A percentile compares a stretch with the other conserved stretches of the same genome.
phyloP scores from a whole-genome alignment of 1,140 invertebrate species.

The Aethina tumida region DNA sequence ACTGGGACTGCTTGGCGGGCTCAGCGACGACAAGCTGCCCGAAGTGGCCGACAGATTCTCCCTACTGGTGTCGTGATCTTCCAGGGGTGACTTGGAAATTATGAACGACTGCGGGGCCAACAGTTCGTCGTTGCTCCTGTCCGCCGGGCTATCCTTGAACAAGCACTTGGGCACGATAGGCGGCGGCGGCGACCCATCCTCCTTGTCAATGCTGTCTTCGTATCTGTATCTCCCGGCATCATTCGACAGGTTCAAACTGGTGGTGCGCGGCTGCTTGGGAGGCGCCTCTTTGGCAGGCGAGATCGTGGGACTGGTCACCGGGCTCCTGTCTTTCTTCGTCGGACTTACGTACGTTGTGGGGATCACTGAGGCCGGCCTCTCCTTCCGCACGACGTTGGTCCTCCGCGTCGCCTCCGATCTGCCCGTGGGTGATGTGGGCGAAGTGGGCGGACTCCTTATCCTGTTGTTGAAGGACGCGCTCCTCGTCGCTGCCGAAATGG shows the following conservation, averaged over 20 bases:
- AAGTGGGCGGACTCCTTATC: slow-evolving; percentile 40
- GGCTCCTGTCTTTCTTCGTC: slow-evolving; percentile 18
- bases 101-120: slow-evolving; percentile 23
- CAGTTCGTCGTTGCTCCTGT: slow-evolving; percentile 10
- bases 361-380: slow-evolving; percentile 32
- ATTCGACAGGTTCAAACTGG: slow-evolving; percentile 8
- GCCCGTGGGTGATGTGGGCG: slow-evolving; percentile 41
- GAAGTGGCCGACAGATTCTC: slow-evolving; percentile 37
- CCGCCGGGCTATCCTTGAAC: slow-evolving; percentile 10
- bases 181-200: slow-evolving; percentile 9
- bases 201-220: no score
- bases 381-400: slow-evolving; percentile 27
- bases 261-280: slow-evolving; percentile 1
- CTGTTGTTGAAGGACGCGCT: slow-evolving; percentile 36
- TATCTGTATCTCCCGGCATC: neutral
- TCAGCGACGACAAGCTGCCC: slow-evolving; percentile 34
- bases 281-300: slow-evolving; percentile 31
- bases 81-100: slow-evolving; percentile 27
- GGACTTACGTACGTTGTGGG: slow-evolving; percentile 27
- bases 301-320: slow-evolving; percentile 34
- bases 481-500: slow-evolving; percentile 32
- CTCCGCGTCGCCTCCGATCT: slow-evolving; percentile 32
- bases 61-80: slow-evolving; percentile 29
- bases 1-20: slow-evolving; percentile 39
- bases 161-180: slow-evolving; percentile 13